These are phyloP conservation scores for Papilio demoleus DNA, from an alignment of 2,888 invertebrate genomes.

Conservation along the genomic window DNA sequence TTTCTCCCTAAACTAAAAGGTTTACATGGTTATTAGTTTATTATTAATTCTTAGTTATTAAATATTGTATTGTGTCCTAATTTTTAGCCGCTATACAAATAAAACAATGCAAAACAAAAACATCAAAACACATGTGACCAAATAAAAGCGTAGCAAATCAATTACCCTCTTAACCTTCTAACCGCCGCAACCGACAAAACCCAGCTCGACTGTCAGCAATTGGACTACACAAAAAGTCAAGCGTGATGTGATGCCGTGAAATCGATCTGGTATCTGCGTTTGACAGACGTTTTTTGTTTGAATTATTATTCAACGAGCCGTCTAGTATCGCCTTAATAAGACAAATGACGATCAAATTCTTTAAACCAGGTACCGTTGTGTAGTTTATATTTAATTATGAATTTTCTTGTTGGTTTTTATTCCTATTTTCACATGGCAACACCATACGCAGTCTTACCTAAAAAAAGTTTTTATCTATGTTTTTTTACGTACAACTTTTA, in stretches of 20 bases:
- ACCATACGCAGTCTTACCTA: too few species aligned
- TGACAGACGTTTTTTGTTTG: slow-evolving; percentile 36
- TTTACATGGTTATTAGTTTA: too few species aligned
- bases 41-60: too few species aligned
- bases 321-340: slow-evolving; percentile 19
- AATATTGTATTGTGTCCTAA: too few species aligned
- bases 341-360: slow-evolving; percentile 13
- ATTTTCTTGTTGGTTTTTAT: not conserved
- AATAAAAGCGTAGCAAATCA: not conserved
- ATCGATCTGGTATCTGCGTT: slow-evolving; percentile 46
- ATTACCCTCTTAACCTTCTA: slow-evolving; percentile 16
- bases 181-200: slow-evolving; percentile 17
- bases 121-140: not conserved
- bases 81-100: too few species aligned
- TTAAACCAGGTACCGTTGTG: not conserved
- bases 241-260: slow-evolving; percentile 47
- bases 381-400: not conserved
- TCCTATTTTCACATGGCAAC: not conserved
- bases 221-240: slow-evolving; percentile 41
- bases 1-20: too few species aligned
- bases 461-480: too few species aligned
- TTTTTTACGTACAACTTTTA: not conserved
- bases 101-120: not conserved
- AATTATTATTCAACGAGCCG: slow-evolving; percentile 23
- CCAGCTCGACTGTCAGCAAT: slow-evolving; percentile 20